Conservation (phyloP, 2,888 invertebrate species). For the Eretmocerus hayati region DNA sequence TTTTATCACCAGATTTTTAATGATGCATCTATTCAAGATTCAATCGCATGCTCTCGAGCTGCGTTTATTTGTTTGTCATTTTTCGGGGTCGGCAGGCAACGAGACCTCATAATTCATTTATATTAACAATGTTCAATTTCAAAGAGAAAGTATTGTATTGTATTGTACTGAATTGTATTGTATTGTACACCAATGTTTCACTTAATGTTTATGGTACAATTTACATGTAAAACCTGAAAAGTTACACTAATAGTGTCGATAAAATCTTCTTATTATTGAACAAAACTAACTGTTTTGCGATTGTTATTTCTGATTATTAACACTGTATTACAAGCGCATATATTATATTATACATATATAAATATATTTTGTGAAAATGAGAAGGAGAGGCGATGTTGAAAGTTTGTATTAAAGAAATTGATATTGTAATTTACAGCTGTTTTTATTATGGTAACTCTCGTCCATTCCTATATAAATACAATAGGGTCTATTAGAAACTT, state of each 20-base stretch:
- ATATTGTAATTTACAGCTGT: slow-evolving; percentile 15
- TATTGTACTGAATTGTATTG: too few species aligned
- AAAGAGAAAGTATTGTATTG: slow-evolving; percentile 17
- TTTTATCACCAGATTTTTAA: slow-evolving; percentile 6
- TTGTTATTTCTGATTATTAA: slow-evolving; percentile 25
- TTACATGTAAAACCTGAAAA: slow-evolving; percentile 19
- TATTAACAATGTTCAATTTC: slow-evolving; percentile 11
- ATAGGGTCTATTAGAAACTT: too few species aligned
- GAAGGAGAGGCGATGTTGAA: slow-evolving; percentile 19
- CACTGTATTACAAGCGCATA: slow-evolving; percentile 22
- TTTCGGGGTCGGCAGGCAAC: background rate
- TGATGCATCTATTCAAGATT: slow-evolving; percentile 10
- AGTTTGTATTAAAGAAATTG: slow-evolving; percentile 24
- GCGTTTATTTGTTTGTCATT: background rate
- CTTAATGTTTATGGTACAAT: slow-evolving; percentile 18
- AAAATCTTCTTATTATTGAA: slow-evolving; percentile 21
- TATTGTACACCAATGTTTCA: too few species aligned
- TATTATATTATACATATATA: too few species aligned
- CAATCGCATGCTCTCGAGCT: background rate
- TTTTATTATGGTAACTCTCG: too few species aligned
- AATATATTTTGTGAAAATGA: slow-evolving; percentile 5
- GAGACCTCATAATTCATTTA: slow-evolving; percentile 19
- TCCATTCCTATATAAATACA: too few species aligned
- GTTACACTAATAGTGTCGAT: slow-evolving; percentile 20
- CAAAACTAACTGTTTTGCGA: slow-evolving; percentile 25